Percentiles rank a stretch among this genome's conserved stretches.
Evolutionary conservation across 2,888 invertebrate species (phyloP).

Genomic region (Eustalomyia histrio): DNA sequence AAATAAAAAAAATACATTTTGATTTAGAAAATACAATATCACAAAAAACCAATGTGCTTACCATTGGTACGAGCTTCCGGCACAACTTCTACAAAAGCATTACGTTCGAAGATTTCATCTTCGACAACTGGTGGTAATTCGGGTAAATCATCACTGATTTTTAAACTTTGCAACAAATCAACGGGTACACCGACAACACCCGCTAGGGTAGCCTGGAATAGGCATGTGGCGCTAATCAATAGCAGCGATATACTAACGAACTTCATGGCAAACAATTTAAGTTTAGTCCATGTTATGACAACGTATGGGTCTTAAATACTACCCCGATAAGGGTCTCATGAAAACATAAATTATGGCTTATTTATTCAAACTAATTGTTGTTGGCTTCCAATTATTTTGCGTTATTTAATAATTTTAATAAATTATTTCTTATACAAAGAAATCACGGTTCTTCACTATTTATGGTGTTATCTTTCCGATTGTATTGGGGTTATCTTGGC

Average conservation of each 20-base stretch:
- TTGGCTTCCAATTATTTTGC: background rate
- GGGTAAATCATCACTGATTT: slow-evolving; percentile 58
- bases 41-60: slow-evolving; percentile 56
- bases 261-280: slow-evolving; percentile 68
- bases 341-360: background rate
- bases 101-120: slow-evolving; percentile 64
- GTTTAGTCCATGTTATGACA: slow-evolving; percentile 20
- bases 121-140: slow-evolving; percentile 65
- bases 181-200: slow-evolving; percentile 63
- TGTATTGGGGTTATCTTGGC: slow-evolving; percentile 27
- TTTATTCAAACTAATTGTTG: slow-evolving; percentile 11
- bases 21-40: background rate
- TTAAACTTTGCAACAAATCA: slow-evolving; percentile 59
- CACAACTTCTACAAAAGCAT: slow-evolving; percentile 37
- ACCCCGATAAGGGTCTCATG: slow-evolving; percentile 63
- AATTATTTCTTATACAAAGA: background rate
- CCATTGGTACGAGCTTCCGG: slow-evolving; percentile 68
- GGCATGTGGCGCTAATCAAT: slow-evolving; percentile 56
- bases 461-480: slow-evolving; percentile 2
- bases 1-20: background rate
- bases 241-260: slow-evolving; percentile 66
- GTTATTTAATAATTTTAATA: slow-evolving; percentile 15
- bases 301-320: slow-evolving; percentile 65
- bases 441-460: background rate
- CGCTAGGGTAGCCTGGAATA: slow-evolving; percentile 47